A percentile compares a stretch with the other conserved stretches of the same genome.
These are phyloP conservation scores for Centropus unirufus DNA, from an alignment of 2,113 vertebrate genomes.

Conservation along the genomic window DNA sequence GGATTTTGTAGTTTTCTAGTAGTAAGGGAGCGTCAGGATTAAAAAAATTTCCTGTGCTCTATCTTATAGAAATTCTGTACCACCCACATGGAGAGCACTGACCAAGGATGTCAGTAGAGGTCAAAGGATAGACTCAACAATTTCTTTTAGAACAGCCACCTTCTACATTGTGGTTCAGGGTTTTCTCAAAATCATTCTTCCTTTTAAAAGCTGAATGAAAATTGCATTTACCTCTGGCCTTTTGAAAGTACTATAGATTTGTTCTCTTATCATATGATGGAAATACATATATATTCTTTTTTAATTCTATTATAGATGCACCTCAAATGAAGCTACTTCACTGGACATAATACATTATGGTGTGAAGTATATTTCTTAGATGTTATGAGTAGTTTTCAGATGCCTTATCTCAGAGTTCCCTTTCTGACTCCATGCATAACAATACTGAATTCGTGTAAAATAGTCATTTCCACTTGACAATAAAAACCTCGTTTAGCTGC, in stretches of 20 bases:
- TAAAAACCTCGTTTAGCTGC: neutral
- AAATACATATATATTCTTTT: neutral
- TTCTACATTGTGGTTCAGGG: neutral
- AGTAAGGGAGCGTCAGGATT: neutral
- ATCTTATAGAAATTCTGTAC: neutral
- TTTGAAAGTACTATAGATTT: neutral
- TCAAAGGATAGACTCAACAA: neutral
- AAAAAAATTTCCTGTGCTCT: neutral
- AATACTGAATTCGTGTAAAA: neutral
- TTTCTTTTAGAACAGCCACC: neutral
- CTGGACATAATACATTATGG: neutral
- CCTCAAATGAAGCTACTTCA: neutral
- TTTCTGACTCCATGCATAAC: neutral
- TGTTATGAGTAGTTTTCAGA: neutral
- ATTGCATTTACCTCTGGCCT: neutral
- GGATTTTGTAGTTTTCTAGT: neutral
- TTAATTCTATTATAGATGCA: neutral
- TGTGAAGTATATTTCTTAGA: neutral
- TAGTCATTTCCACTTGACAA: neutral
- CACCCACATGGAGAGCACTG: neutral
- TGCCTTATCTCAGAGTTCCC: neutral
- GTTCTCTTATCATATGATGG: neutral
- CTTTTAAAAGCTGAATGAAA: neutral
- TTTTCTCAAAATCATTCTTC: neutral
- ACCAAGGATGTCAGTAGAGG: neutral